These are phyloP conservation scores for Dasysyrphus albostriatus DNA, from an alignment of 2,888 invertebrate genomes.

Conservation along the genomic window DNA sequence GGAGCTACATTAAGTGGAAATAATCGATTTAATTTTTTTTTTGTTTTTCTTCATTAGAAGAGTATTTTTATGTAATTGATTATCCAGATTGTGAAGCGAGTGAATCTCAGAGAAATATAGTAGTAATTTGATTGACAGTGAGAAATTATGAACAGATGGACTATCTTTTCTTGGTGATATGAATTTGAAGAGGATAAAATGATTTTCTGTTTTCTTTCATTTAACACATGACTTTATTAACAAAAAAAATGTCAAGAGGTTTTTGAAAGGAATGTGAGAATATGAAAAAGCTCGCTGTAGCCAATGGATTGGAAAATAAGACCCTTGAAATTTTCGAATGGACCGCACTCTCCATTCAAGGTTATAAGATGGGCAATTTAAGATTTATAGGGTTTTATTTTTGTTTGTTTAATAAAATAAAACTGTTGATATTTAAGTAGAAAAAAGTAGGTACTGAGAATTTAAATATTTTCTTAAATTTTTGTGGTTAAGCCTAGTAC, in stretches of 20 bases:
- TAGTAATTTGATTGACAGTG: slow-evolving; percentile 61
- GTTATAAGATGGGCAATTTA: too few relatives aligned
- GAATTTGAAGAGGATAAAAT: slow-evolving; percentile 32
- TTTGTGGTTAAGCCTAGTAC: too few relatives aligned
- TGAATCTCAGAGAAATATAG: slow-evolving; percentile 14
- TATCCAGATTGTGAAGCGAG: slow-evolving; percentile 12
- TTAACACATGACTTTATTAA: slow-evolving; percentile 8
- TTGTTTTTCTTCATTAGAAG: slow-evolving; percentile 31
- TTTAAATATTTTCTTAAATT: too few relatives aligned
- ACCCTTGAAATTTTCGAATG: too few relatives aligned
- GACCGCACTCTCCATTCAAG: too few relatives aligned
- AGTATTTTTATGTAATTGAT: slow-evolving; percentile 43
- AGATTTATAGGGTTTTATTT: too few relatives aligned
- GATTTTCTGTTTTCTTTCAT: slow-evolving; percentile 14
- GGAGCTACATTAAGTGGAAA: slow-evolving; percentile 21
- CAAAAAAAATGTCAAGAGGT: slow-evolving; percentile 23
- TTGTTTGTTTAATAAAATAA: too few relatives aligned
- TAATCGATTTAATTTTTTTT: slow-evolving; percentile 7
- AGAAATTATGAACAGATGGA: slow-evolving; percentile 62
- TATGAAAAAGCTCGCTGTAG: not conserved
- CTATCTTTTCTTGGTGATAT: not conserved
- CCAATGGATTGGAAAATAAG: too few relatives aligned
- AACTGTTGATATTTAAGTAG: too few relatives aligned
- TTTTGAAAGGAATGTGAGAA: slow-evolving; percentile 5
- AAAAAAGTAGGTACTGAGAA: too few relatives aligned